Base-by-base conservation (phyloP, 2,113 vertebrate species). In the Cynoglossus semilaevis region DNA sequence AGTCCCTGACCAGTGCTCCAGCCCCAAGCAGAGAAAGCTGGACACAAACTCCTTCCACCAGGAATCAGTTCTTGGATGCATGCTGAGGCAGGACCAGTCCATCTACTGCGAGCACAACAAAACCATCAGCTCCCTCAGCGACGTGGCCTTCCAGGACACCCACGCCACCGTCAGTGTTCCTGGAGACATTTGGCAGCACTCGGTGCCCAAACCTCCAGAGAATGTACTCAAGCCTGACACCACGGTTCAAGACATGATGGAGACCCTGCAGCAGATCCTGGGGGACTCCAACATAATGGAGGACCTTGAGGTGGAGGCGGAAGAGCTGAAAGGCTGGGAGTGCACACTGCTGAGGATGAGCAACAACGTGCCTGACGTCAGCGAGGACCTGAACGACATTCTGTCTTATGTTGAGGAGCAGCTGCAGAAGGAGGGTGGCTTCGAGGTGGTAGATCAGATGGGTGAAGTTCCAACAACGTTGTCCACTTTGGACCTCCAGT, bases 1-100 rank as follows among this genome's bases (percentile, higher is more conserved):
- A 1, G 5, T 70, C 0, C 58, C 54, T 1, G 66, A 82, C 9
- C 0, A 17, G 0, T 71, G 80, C 67, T 76, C 83, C 11, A 34
- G 63, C 19, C 74, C 83, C 4, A 82, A 86, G 18, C 68, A 89
- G 46, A 72, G 72, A 48, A 29, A 16, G 35, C 1, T 51, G 0
- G 67, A 80, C 9, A 16, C 0, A 0, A 15, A 46, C 15, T 9
- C 75, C 8, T 65, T 91, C 42, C 82, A 81, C 37, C 77, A 77
- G 8, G 64, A 35, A 40, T 93, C 90, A 13, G 22, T 94, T 6
- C 84, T 92, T 15, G 92, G 88, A 58, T 87, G 79, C 68, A 70
- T 90, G 70, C 76, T 91, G 75, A 84, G 74, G 9, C 92, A 94
- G 70, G 89, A 91, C 67, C 75, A 85, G 22, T 79, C 82, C 0